phyloP scores from a whole-genome alignment of 2,888 invertebrate species.

The Agapostemon virescens region DNA sequence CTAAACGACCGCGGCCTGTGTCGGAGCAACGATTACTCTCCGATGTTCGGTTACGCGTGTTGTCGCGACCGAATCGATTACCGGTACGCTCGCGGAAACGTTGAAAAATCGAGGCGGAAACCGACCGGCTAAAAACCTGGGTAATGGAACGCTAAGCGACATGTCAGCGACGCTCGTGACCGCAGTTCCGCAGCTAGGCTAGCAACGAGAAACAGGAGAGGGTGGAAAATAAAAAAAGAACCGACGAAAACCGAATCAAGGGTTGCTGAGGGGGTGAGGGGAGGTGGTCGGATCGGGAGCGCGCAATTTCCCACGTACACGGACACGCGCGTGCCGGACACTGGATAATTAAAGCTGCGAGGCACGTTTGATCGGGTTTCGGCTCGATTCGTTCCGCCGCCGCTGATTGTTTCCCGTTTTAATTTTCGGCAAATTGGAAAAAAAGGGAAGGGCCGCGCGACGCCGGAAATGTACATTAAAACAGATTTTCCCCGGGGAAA shows the following conservation, averaged over 20 bases:
- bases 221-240: slow-evolving; percentile 18
- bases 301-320: slow-evolving; percentile 50
- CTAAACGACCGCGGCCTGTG: not conserved
- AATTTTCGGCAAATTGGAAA: slow-evolving; percentile 63
- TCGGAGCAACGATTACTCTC: not conserved
- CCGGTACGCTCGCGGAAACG: not conserved
- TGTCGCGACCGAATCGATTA: slow-evolving; percentile 4
- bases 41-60: not conserved
- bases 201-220: not conserved
- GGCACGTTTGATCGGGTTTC: slow-evolving; percentile 69
- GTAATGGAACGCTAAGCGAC: slow-evolving; percentile 58
- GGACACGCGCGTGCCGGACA: slow-evolving; percentile 31
- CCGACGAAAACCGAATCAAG: slow-evolving; percentile 40
- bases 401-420: slow-evolving; percentile 67
- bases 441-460: slow-evolving; percentile 39
- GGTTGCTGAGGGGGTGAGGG: slow-evolving; percentile 8
- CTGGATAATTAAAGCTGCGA: slow-evolving; percentile 70
- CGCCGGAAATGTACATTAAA: slow-evolving; percentile 44
- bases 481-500: slow-evolving; percentile 44
- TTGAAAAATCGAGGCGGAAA: slow-evolving; percentile 13
- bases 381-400: slow-evolving; percentile 55
- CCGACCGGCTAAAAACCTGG: slow-evolving; percentile 1
- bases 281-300: slow-evolving; percentile 5
- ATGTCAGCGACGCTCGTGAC: slow-evolving; percentile 47
- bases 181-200: slow-evolving; percentile 43